Conservation (phyloP, 2,888 invertebrate species). For the Drosophila melanosoma region DNA sequence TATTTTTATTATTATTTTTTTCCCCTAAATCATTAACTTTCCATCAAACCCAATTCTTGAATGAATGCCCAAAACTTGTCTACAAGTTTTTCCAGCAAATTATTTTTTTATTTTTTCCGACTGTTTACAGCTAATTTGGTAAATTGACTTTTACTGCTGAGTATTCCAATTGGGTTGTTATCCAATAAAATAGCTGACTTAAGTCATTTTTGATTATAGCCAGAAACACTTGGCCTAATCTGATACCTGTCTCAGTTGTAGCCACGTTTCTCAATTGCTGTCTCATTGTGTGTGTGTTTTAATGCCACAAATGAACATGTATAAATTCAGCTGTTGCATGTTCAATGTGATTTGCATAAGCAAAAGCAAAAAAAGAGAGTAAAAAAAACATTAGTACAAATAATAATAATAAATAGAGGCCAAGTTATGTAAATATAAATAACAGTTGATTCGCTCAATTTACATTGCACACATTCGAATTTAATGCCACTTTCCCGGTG, state of each 20-base stretch:
- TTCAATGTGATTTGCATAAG: background rate
- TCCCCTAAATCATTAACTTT: background rate
- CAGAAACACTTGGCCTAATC: background rate
- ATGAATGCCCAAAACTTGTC: background rate
- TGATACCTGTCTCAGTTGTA: background rate
- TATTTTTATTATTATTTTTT: background rate
- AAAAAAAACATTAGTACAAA: background rate
- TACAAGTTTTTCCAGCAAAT: background rate
- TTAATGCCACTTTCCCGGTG: slow-evolving; percentile 46
- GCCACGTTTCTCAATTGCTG: background rate
- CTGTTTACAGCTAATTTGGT: background rate
- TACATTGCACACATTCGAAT: slow-evolving; percentile 24
- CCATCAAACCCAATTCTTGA: background rate
- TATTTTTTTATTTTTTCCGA: background rate
- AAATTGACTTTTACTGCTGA: background rate
- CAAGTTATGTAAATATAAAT: slow-evolving; percentile 25
- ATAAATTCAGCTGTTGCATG: background rate
- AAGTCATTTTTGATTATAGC: background rate
- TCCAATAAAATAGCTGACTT: background rate
- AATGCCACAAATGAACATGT: background rate
- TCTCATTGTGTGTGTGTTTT: background rate
- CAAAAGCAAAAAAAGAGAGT: background rate
- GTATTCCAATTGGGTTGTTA: background rate
- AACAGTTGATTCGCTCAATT: slow-evolving; percentile 13
- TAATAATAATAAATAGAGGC: slow-evolving; percentile 1